Evolutionary conservation across 2,113 vertebrate genomes (phyloP).

Genomic region (Chinchilla lanigera): DNA sequence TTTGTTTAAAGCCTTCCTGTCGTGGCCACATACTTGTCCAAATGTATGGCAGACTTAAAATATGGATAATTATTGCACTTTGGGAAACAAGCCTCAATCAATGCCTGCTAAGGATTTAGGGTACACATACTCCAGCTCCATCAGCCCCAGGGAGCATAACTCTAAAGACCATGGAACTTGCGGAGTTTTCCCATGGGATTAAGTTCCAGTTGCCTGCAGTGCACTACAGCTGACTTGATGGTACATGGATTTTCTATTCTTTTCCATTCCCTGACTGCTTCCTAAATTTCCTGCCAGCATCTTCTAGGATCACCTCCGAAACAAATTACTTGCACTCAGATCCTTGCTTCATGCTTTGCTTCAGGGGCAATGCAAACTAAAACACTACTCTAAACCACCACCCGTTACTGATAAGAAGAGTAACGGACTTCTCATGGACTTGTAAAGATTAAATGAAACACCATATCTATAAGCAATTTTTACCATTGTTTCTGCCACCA

Average conservation of each 20-base stretch:
- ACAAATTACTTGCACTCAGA: not conserved
- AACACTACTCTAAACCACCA: not conserved
- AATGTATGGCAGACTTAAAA: not conserved
- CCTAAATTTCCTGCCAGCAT: not conserved
- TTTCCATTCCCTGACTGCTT: not conserved
- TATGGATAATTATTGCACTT: not conserved
- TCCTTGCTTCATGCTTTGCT: not conserved
- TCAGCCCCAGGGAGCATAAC: not conserved
- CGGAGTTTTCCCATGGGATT: not conserved
- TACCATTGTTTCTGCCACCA: not conserved
- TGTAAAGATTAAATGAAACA: not conserved
- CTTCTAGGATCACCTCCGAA: not conserved
- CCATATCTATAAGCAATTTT: not conserved
- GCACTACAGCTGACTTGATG: not conserved
- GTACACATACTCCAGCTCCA: not conserved
- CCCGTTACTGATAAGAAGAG: not conserved
- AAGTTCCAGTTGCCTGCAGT: not conserved
- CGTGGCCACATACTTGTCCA: not conserved
- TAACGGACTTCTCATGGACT: not conserved
- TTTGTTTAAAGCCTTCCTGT: not conserved
- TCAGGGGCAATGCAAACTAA: not conserved
- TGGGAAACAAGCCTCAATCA: not conserved
- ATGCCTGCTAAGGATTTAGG: not conserved
- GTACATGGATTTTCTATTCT: not conserved
- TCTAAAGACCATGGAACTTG: not conserved